Base-by-base conservation (phyloP, 2,113 vertebrate species). In the Tupaia tana region DNA sequence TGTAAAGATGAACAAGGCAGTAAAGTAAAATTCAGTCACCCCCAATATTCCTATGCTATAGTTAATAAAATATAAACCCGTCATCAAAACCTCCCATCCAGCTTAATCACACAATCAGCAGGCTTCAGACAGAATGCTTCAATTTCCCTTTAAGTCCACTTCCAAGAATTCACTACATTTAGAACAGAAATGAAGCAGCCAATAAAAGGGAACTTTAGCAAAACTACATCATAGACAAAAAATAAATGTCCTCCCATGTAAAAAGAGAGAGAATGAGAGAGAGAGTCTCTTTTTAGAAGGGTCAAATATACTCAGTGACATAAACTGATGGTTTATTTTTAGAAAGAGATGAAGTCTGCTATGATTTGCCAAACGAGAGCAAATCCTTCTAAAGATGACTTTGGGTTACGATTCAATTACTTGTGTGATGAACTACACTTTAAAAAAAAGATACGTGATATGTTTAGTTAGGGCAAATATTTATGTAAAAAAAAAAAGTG, bases 111-210 rank as follows among this genome's bases (percentile, higher is more conserved):
- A 80, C 69, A 43, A 29, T 63, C 61, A 34, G 34, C 34, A 91
- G 78, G 11, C 59, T 66, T 34, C 27, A 89, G 59, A 63, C 18
- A 79, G 88, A 78, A 95, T 52, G 34, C 77, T 89, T 67, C 67
- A 61, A 67, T 1, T 71, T 66, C 16, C 29, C 82, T 83, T 69
- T 82, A 29, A 95, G 20, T 80, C 90, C 79, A 93, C 73, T 87
- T 95, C 83, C 87, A 97, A 97, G 88, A 95, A 92, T 15, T 94
- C 74, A 92, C 96, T 97, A 97, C 94, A 97, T 95, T 97, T 97
- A 97, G 97, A 91, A 94, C 59, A 96, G 87, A 96, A 98, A 95
- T 66, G 83, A 3, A 90, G 70, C 93, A 93, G 93, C 91, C 90
- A 97, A 84, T 77, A 94, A 83, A 95, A 94, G 78, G 19, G 3